Evolutionary conservation across 2,888 invertebrate genomes (phyloP).

Genomic region (Rhorus exstirpatorius): DNA sequence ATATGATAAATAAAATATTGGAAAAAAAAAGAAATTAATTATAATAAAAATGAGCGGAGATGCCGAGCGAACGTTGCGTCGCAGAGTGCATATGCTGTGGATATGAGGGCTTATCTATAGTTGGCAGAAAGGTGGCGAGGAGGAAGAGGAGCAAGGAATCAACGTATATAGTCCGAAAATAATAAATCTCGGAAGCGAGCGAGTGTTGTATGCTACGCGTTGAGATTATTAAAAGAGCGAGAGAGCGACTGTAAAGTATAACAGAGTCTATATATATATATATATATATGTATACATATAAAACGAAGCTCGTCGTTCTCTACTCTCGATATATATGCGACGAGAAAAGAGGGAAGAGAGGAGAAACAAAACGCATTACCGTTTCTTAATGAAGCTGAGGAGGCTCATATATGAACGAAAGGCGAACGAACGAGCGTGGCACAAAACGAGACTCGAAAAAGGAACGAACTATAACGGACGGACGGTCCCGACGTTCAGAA

Average conservation of each 20-base stretch:
- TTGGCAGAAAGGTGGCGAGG: constrained; percentile 62
- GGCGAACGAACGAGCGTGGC: constrained; percentile 74
- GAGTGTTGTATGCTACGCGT: constrained; percentile 73
- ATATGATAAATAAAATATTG: constrained; percentile 26
- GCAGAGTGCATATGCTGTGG: constrained; percentile 52
- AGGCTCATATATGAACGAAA: constrained; percentile 77
- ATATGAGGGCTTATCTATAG: constrained; percentile 64
- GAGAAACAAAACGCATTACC: constrained; percentile 86
- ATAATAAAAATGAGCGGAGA: constrained; percentile 48
- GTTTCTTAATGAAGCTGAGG: constrained; percentile 86
- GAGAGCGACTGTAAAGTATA: constrained; percentile 64
- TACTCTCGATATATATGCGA: constrained; percentile 44
- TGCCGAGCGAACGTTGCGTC: constrained; percentile 9
- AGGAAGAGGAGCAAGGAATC: constrained; percentile 71
- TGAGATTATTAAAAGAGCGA: constrained; percentile 85
- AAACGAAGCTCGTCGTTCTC: constrained; percentile 48
- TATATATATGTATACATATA: constrained; percentile 33
- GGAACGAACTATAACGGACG: constrained; percentile 70
- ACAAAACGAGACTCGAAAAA: constrained; percentile 75
- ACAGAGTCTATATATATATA: constrained; percentile 29
- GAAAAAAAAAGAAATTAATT: constrained; percentile 35
- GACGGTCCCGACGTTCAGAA: constrained; percentile 81
- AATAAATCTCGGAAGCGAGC: constrained; percentile 84
- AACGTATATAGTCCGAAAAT: constrained; percentile 84
- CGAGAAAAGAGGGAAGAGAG: constrained; percentile 76